These are phyloP conservation scores for Mus minutoides DNA, from an alignment of 2,797 vertebrate species.

Conservation along the genomic window DNA sequence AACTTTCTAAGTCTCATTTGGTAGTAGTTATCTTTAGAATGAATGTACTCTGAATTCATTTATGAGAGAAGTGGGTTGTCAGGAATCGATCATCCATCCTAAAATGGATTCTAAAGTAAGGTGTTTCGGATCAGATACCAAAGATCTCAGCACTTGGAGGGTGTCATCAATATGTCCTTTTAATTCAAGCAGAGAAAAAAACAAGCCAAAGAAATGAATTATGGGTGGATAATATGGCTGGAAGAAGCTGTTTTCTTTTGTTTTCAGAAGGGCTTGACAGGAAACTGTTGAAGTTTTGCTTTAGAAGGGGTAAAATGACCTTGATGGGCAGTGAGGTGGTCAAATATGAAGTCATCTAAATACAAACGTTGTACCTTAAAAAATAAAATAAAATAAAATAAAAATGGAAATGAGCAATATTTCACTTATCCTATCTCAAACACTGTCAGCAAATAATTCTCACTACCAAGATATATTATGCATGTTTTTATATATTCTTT, in stretches of 20 bases:
- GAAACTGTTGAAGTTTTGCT: neutral
- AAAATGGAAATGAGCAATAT: neutral
- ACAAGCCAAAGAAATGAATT: neutral
- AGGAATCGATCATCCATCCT: too few species aligned
- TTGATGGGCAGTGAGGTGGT: neutral
- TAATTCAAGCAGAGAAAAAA: neutral
- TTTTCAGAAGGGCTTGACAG: neutral
- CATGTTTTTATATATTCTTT: neutral
- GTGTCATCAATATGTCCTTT: neutral
- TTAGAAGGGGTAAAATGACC: neutral
- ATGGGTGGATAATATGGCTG: too few species aligned
- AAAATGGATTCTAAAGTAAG: neutral
- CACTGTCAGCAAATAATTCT: neutral
- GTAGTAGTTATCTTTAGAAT: neutral
- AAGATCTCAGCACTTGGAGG: neutral
- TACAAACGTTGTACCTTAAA: neutral
- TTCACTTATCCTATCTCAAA: conserved; percentile 21
- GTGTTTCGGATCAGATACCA: neutral
- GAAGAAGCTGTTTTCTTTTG: neutral
- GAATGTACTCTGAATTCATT: neutral
- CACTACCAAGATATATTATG: neutral
- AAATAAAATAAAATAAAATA: neutral
- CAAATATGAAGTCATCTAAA: neutral
- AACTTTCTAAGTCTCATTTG: neutral
- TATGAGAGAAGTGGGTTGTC: neutral